Evolutionary conservation across 2,888 invertebrate species (phyloP).

Genomic region (Biston stratarius): DNA sequence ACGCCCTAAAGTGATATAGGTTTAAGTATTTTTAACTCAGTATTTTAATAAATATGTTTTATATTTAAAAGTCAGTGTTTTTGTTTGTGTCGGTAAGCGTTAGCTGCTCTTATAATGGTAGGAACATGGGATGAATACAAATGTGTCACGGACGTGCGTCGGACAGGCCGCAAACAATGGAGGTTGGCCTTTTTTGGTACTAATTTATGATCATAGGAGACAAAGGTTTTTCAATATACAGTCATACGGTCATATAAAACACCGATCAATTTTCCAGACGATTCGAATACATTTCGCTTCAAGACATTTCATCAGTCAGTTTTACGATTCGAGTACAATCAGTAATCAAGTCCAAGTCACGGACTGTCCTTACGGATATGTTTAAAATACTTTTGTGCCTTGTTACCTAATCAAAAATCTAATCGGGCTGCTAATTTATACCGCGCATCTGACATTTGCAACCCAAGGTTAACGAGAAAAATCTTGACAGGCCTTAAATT

Average conservation of each 20-base stretch:
- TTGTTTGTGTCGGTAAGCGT: slow-evolving; percentile 60
- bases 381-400: slow-evolving; percentile 1
- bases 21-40: slow-evolving; percentile 73
- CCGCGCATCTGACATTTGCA: slow-evolving; percentile 33
- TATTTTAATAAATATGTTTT: slow-evolving; percentile 82
- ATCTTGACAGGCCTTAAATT: slow-evolving; percentile 24
- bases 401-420: slow-evolving; percentile 18
- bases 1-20: slow-evolving; percentile 76
- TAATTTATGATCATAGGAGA: slow-evolving; percentile 25
- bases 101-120: slow-evolving; percentile 52
- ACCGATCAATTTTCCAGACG: slow-evolving; percentile 3
- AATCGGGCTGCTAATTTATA: slow-evolving; percentile 18
- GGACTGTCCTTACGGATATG: neutral
- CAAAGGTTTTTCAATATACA: slow-evolving; percentile 15
- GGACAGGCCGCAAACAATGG: slow-evolving; percentile 62
- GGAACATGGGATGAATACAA: slow-evolving; percentile 59
- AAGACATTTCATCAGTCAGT: neutral
- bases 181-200: slow-evolving; percentile 49
- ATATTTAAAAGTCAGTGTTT: slow-evolving; percentile 65
- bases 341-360: slow-evolving; percentile 12
- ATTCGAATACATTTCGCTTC: slow-evolving; percentile 7
- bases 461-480: slow-evolving; percentile 38
- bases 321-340: slow-evolving; percentile 15
- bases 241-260: neutral
- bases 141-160: slow-evolving; percentile 53